These are phyloP conservation scores for Drosophila testacea DNA, from an alignment of 2,888 invertebrate species.

Conservation along the genomic window DNA sequence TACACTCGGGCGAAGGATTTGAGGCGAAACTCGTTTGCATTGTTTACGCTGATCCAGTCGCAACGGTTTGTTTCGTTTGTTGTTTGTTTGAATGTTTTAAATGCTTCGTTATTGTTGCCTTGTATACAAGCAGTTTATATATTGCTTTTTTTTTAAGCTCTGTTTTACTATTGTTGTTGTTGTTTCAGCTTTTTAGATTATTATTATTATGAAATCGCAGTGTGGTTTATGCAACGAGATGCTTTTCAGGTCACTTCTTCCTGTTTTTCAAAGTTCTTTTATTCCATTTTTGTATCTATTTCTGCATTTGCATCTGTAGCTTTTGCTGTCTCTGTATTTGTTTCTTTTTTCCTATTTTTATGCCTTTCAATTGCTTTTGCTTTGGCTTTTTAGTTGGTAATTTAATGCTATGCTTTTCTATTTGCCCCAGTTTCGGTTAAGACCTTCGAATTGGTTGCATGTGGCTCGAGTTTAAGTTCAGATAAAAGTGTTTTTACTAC, in stretches of 20 bases:
- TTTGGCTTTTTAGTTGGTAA: slow-evolving; percentile 16
- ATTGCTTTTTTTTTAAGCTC: slow-evolving; percentile 8
- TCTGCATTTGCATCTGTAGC: neutral
- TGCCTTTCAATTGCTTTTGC: slow-evolving; percentile 23
- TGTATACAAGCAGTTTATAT: slow-evolving; percentile 33
- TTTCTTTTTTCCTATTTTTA: slow-evolving; percentile 24
- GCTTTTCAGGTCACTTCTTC: slow-evolving; percentile 63
- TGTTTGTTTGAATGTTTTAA: slow-evolving; percentile 38
- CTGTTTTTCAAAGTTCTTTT: slow-evolving; percentile 20
- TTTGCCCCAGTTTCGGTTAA: slow-evolving; percentile 39
- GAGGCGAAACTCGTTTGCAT: slow-evolving; percentile 89
- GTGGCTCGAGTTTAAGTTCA: neutral
- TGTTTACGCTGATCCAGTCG: slow-evolving; percentile 89
- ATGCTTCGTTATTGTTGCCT: slow-evolving; percentile 56
- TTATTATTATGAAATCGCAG: slow-evolving; percentile 52
- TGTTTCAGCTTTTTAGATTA: slow-evolving; percentile 58
- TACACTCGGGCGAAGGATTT: slow-evolving; percentile 90
- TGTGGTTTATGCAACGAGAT: slow-evolving; percentile 51
- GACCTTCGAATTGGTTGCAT: neutral
- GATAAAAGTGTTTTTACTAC: slow-evolving; percentile 10
- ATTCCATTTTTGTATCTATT: neutral
- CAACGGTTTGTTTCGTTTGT: slow-evolving; percentile 86
- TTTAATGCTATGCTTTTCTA: slow-evolving; percentile 27
- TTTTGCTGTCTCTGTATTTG: slow-evolving; percentile 15
- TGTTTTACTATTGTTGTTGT: slow-evolving; percentile 21